Base-by-base conservation (phyloP, 2,113 vertebrate species). In the Trogon surrucura region DNA sequence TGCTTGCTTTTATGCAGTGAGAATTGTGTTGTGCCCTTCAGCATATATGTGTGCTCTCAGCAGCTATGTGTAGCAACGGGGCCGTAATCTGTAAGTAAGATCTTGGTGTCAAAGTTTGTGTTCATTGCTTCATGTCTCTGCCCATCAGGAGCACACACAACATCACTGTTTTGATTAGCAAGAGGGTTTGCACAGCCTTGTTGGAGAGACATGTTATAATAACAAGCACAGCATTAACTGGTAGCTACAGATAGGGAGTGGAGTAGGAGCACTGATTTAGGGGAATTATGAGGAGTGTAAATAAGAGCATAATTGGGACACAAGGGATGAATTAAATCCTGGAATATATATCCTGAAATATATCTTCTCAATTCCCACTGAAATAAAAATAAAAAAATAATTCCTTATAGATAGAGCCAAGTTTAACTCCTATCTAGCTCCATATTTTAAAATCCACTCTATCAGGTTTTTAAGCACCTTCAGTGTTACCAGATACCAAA, bases 31-130 rank as follows among this genome's bases (percentile, higher is more conserved):
- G 5, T 34, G 66, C 45, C 66, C 79, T 77, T 65, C 66, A 67
- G 79, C 58, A 27, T 21, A 25, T 2, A 3, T 1, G 29, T 0
- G 1, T 13, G 4, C n/a, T 61, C 26, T 57, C 36, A 47, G 58
- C 50, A 58, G 45, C 62, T 45, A 2, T 9, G 11, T 23, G 29
- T 21, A 77, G 72, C 36, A 62, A 32, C 5, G 36, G n/a, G 45
- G 36, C 23, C 50, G 15, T 36, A 38, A 2, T 4, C 5, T 45
- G 4, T 50, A n/a, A 70, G 4, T 50, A n/a, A 70, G 29, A 27
- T 36, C 74, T 66, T 58, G 15, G 30, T 70, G 62, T 66, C 62
- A 88, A 58, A 58, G 60, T 20, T 56, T 58, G 19, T 57, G n/a
- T 50, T 53, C 1, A 36, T 73, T 85, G 27, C 34, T 77, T 91